phyloP scores from a whole-genome alignment of 1,140 invertebrate genomes.

The Aleiodes sp. region DNA sequence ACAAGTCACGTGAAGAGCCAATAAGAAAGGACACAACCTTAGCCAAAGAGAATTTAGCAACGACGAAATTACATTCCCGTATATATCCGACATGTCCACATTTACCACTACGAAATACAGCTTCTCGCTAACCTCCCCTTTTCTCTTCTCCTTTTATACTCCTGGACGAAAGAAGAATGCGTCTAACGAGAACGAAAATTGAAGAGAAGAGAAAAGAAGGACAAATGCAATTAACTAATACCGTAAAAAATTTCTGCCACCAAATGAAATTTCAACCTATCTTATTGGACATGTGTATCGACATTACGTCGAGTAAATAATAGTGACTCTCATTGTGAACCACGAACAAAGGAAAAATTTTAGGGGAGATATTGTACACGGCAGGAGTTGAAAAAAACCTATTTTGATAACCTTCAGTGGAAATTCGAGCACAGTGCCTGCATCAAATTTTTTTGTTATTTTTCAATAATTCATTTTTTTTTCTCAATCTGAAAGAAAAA shows the following conservation, averaged over 20 bases:
- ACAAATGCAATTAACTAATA: constrained; percentile 53
- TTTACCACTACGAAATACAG: constrained; percentile 19
- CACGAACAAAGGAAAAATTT: constrained; percentile 24
- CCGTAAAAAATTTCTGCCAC: constrained; percentile 16
- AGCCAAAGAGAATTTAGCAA: constrained; percentile 54
- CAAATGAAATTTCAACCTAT: constrained; percentile 19
- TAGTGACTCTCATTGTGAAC: background rate
- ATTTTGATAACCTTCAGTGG: background rate
- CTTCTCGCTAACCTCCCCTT: constrained; percentile 2
- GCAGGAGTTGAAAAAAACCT: background rate
- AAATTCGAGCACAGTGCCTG: background rate
- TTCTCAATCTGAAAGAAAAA: background rate
- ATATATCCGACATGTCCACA: constrained; percentile 48
- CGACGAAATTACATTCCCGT: constrained; percentile 63
- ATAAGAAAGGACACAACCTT: constrained; percentile 49
- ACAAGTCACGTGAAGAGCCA: constrained; percentile 56
- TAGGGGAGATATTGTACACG: background rate
- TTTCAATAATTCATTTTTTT: no score
- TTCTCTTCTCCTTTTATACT: background rate
- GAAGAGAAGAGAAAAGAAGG: constrained; percentile 45
- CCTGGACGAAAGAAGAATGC: constrained; percentile 33
- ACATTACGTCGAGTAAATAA: background rate
- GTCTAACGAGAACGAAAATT: constrained; percentile 43
- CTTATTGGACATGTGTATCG: background rate
- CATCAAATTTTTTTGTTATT: background rate